Conservation (phyloP, 2,113 vertebrate genomes). For the Cochlearius cochlearius region DNA sequence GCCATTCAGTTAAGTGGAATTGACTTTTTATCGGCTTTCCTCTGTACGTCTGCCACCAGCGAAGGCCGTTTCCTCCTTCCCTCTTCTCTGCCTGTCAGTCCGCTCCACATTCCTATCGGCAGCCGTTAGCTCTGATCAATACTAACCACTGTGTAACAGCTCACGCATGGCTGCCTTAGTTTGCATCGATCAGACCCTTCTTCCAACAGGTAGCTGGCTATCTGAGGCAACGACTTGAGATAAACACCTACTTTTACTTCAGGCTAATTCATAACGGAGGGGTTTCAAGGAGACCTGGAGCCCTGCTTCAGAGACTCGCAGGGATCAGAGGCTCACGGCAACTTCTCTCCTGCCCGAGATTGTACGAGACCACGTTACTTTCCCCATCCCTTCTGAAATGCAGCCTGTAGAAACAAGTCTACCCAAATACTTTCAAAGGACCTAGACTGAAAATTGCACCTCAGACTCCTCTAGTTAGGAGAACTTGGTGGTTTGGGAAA, state of each 20-base stretch:
- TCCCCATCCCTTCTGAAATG: background rate
- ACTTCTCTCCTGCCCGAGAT: background rate
- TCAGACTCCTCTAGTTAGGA: background rate
- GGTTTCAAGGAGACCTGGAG: background rate
- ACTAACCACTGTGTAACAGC: constrained; percentile 84
- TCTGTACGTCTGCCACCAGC: constrained; percentile 86
- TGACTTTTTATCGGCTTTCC: constrained; percentile 93
- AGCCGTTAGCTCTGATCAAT: constrained; percentile 91
- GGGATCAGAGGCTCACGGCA: background rate
- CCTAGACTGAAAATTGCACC: background rate
- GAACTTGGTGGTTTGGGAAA: background rate
- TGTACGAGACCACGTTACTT: background rate
- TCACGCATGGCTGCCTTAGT: constrained; percentile 76
- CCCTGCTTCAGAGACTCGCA: background rate
- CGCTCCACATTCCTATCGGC: constrained; percentile 87
- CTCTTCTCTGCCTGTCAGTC: constrained; percentile 81
- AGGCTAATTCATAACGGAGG: constrained; percentile 57
- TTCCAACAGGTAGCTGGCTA: constrained; percentile 84
- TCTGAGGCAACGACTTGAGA: constrained; percentile 60
- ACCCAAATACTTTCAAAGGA: background rate
- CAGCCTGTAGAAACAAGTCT: background rate
- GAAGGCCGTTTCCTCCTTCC: constrained; percentile 81
- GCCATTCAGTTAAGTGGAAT: constrained; percentile 95
- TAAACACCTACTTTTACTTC: constrained; percentile 65
- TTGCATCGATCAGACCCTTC: constrained; percentile 85